Base-by-base conservation (phyloP, 1,140 invertebrate genomes). In the Galendromus occidentalis region DNA sequence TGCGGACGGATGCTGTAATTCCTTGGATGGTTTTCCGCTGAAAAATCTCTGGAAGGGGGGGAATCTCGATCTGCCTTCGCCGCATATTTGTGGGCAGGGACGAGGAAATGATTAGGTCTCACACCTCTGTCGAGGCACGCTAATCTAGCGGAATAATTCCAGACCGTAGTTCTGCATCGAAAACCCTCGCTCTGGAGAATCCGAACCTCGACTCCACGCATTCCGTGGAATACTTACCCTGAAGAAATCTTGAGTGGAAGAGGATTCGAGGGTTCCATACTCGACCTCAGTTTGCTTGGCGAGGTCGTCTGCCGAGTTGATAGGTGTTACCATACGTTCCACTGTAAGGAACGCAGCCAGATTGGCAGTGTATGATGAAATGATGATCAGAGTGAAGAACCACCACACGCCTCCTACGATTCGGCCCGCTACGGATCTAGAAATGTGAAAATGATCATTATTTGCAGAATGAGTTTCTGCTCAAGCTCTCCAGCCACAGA, bases 301-400 rank as follows among this genome's bases (percentile, higher is more conserved):
- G 17, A 96, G 78, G 78, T 95, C 91, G 75, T 96, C 90, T 0
- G 89, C 85, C 7, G 88, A 89, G 74, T 94, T 91, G 68, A 97
- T 92, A 0, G 90, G 89, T 6, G 88, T 85, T 0, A 91, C 84
- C 85, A 96, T 93, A 65, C 91, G 79, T 75, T 95, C 91, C n/a
- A 95, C 86, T 0, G 91, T 95, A 44, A 93, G 82, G 77, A 97
- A 98, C 14, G 94, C 93, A 1, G 93, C 92, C 66, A 98, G 80
- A 77, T 98, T 98, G 47, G 94, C 93, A 18, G 94, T 98, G 76
- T 98, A 98, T 12, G 92, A 96, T 44, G 92, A 96, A 67, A 97
- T 93, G 66, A 98, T 82, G 73, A 98, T 97, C 25, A 98, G 81
- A 0, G 93, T 96, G 76, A 98, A 98, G 77, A 98, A 98, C 93